phyloP scores from a whole-genome alignment of 2,113 vertebrate genomes.

The Apodemus sylvaticus region DNA sequence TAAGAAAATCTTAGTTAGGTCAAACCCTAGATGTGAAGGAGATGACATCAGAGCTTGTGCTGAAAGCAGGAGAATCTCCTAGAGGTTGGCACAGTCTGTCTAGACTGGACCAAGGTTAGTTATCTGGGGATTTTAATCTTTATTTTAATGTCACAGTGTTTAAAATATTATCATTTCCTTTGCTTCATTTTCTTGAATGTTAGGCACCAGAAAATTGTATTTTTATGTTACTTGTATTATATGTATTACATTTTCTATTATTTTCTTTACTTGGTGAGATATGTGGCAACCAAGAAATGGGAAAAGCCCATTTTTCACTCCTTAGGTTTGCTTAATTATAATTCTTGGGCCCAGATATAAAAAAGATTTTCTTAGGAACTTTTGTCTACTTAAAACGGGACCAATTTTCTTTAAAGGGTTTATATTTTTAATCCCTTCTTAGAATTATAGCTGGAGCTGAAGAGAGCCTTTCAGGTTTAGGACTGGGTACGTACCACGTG shows the following conservation, averaged over 20 bases:
- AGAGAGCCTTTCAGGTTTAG: background rate
- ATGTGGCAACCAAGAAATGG: background rate
- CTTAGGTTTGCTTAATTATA: background rate
- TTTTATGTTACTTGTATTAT: background rate
- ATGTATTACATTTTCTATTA: background rate
- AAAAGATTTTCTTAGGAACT: slow-evolving; percentile 23
- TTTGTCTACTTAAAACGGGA: background rate
- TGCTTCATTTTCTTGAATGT: slow-evolving; percentile 7
- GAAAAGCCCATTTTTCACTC: background rate
- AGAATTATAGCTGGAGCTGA: background rate
- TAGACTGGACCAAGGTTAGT: background rate
- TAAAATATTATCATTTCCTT: background rate
- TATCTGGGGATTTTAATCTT: background rate
- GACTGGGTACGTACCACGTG: background rate
- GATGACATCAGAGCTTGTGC: background rate
- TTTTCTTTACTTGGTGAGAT: background rate
- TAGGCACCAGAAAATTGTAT: background rate
- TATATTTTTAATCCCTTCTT: background rate
- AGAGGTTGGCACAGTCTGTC: background rate
- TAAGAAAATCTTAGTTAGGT: slow-evolving; percentile 23
- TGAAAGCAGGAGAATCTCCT: background rate
- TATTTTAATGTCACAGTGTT: background rate
- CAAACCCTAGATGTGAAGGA: background rate
- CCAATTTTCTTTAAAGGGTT: background rate
- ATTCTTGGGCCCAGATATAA: background rate